These are phyloP conservation scores for Galleria mellonella DNA, from an alignment of 1,140 invertebrate genomes.

Conservation along the genomic window DNA sequence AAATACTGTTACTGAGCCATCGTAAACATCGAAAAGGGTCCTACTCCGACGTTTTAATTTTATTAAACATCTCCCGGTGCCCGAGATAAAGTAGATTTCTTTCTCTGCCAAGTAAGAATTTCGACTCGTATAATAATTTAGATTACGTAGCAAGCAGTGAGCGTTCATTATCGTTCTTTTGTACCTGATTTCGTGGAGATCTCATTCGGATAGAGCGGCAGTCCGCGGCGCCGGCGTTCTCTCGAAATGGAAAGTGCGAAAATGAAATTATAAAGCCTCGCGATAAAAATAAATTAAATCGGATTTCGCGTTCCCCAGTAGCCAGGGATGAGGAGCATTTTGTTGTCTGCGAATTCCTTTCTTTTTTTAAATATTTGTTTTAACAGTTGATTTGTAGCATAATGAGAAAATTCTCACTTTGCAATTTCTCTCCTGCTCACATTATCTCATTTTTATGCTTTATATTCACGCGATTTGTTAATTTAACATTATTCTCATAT, in stretches of 20 bases:
- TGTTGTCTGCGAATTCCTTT: constrained; percentile 66
- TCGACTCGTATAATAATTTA: constrained; percentile 73
- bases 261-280: constrained; percentile 74
- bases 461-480: background rate
- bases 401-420: constrained; percentile 65
- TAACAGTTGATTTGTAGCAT: constrained; percentile 69
- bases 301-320: constrained; percentile 70
- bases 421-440: constrained; percentile 36
- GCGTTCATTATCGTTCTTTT: constrained; percentile 74
- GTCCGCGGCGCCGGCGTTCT: constrained; percentile 64
- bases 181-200: constrained; percentile 73
- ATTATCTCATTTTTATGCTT: constrained; percentile 20
- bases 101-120: constrained; percentile 70
- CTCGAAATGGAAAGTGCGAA: constrained; percentile 73
- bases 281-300: constrained; percentile 76
- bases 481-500: no score
- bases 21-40: constrained; percentile 55
- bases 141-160: constrained; percentile 72
- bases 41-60: constrained; percentile 68
- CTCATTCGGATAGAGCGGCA: constrained; percentile 71
- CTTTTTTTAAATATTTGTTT: constrained; percentile 69
- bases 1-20: constrained; percentile 51
- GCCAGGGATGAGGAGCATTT: constrained; percentile 62
- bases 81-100: constrained; percentile 71
- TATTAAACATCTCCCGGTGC: constrained; percentile 66